phyloP scores from a whole-genome alignment of 2,113 vertebrate species.

The Neolamprologus hecqui region DNA sequence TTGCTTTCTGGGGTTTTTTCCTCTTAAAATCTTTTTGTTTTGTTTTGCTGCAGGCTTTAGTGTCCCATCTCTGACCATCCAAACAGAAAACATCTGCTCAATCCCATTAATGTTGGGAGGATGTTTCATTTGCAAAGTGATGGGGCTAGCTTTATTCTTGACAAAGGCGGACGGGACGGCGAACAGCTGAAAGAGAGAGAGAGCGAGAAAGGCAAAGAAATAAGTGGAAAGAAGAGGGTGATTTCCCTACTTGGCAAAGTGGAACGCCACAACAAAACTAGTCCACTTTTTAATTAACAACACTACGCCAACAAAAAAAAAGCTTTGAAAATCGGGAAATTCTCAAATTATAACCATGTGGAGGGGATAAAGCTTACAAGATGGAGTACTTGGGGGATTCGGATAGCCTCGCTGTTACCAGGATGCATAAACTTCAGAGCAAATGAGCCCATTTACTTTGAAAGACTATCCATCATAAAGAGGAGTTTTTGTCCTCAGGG shows the following conservation, averaged over 20 bases:
- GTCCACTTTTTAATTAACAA: slow-evolving; percentile 71
- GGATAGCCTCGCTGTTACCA: slow-evolving; percentile 40
- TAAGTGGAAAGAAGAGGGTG: slow-evolving; percentile 13
- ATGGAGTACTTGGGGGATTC: slow-evolving; percentile 45
- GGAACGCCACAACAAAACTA: slow-evolving; percentile 64
- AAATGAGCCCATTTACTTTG: slow-evolving; percentile 30
- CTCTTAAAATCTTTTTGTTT: slow-evolving; percentile 35
- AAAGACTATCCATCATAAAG: slow-evolving; percentile 24
- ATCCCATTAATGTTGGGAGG: slow-evolving; percentile 57
- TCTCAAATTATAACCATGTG: slow-evolving; percentile 69
- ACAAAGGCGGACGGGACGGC: slow-evolving; percentile 37
- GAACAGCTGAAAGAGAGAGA: not conserved
- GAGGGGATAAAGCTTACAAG: slow-evolving; percentile 49
- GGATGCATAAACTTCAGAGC: slow-evolving; percentile 50
- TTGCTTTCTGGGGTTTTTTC: not conserved
- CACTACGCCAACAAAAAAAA: slow-evolving; percentile 51
- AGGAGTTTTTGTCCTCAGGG: slow-evolving; percentile 31
- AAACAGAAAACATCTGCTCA: slow-evolving; percentile 71
- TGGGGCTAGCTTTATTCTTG: slow-evolving; percentile 30
- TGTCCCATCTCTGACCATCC: slow-evolving; percentile 51
- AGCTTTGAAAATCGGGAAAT: slow-evolving; percentile 64
- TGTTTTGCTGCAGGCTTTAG: slow-evolving; percentile 51
- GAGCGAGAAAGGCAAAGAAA: not conserved
- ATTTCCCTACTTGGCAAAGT: slow-evolving; percentile 59
- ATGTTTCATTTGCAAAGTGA: slow-evolving; percentile 63